Base-by-base conservation (phyloP, 2,797 vertebrate genomes). In the Notolepis coatsorum region DNA sequence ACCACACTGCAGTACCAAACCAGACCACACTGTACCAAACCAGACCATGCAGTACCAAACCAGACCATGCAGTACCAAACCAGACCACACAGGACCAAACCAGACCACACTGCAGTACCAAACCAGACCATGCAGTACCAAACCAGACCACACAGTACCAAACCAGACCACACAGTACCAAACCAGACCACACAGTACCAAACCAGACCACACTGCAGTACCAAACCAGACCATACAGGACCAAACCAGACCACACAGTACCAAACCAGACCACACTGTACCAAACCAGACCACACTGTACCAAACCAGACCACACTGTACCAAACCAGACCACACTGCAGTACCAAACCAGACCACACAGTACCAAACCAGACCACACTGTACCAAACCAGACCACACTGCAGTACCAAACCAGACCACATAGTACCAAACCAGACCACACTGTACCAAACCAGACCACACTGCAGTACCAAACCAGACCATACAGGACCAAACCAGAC, bases 1-100 rank as follows among this genome's bases (percentile, higher is more conserved):
- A 72, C 65, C 63, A 77, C n/a, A n/a, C n/a, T 6, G 45, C 74
- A 48, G 70, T 73, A 75, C 79, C 73, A 79, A 77, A 80, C 71
- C 20, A 2, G 53, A 38, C 17, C 59, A 63, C 64, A 20, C 55
- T 61, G n/a, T 80, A 75, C 31, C 20, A 37, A 74, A 75, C 62
- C 30, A 2, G 5, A 30, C 71, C 49, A 61, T 82, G 81, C 79
- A n/a, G n/a, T n/a, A n/a, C n/a, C n/a, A n/a, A n/a, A n/a, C 68
- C 60, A 54, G 68, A 69, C 75, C n/a, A n/a, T 43, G 72, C 70
- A 73, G 75, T 75, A 80, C n/a, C n/a, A n/a, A 55, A 62, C 57
- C 53, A 62, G 43, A 43, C 67, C n/a, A n/a, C 65, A 79, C 68
- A 71, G 56, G 77, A 81, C 72, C 59, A 62, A 67, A 68, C 56